These are phyloP conservation scores for Nezara viridula DNA, from an alignment of 2,888 invertebrate species.

Conservation along the genomic window DNA sequence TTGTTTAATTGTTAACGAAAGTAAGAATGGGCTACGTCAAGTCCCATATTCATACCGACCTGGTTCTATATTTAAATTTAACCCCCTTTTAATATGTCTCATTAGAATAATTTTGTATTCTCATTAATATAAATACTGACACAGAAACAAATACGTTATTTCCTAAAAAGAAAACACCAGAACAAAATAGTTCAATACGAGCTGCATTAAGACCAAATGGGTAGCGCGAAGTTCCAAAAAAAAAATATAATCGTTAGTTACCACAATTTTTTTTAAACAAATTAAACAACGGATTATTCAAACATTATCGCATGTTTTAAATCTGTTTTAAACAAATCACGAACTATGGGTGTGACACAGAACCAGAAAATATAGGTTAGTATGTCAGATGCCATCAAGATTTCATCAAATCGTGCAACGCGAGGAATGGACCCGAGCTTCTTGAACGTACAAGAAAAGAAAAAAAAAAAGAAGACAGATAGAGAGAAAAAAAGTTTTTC, in stretches of 20 bases:
- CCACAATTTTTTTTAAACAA: background rate
- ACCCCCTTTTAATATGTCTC: slow-evolving; percentile 4
- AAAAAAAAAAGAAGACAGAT: background rate
- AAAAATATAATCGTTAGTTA: background rate
- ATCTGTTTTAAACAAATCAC: background rate
- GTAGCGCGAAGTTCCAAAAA: background rate
- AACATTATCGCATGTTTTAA: background rate
- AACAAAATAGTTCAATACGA: background rate
- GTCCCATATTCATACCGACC: background rate
- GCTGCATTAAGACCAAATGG: background rate
- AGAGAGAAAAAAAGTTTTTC: no score
- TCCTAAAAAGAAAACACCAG: background rate
- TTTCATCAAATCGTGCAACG: slow-evolving; percentile 29
- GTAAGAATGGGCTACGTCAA: background rate
- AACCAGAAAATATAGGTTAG: slow-evolving; percentile 16
- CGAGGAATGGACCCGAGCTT: background rate
- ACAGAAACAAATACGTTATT: background rate
- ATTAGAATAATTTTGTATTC: background rate
- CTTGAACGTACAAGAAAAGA: background rate
- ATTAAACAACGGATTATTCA: background rate
- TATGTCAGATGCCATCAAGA: background rate
- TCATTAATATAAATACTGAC: slow-evolving; percentile 18
- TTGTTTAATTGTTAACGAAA: slow-evolving; percentile 38
- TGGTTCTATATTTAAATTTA: slow-evolving; percentile 49
- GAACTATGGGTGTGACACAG: background rate